A percentile compares a stretch with the other conserved stretches of the same genome.
These are phyloP conservation scores for Xenentodon cancila DNA, from an alignment of 2,797 vertebrate species.

Conservation along the genomic window DNA sequence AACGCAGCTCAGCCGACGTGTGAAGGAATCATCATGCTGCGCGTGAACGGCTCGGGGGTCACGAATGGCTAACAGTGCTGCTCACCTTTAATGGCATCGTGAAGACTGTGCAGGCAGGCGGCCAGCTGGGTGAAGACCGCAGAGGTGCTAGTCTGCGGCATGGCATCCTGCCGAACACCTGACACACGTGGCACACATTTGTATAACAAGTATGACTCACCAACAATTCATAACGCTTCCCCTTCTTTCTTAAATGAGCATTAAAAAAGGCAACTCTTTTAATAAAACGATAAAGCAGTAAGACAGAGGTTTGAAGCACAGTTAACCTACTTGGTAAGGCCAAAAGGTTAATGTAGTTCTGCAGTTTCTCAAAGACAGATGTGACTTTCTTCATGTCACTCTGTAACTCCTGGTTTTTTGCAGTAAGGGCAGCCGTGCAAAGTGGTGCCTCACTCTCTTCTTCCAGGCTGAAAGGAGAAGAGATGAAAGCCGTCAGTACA, in stretches of 20 bases:
- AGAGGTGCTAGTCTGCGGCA: constrained; percentile 89
- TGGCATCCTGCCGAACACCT: constrained; percentile 90
- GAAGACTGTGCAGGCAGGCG: constrained; percentile 89
- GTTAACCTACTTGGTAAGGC: constrained; percentile 91
- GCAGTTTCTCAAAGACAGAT: constrained; percentile 91
- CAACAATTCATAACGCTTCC: constrained; percentile 6
- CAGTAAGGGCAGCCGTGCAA: constrained; percentile 87
- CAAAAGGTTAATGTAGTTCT: constrained; percentile 89
- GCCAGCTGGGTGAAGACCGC: constrained; percentile 92
- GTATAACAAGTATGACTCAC: constrained; percentile 10
- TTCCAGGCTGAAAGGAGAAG: constrained; percentile 85
- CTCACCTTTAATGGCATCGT: constrained; percentile 91
- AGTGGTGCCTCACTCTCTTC: constrained; percentile 93
- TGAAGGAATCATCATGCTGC: background rate
- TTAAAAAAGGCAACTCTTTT: background rate
- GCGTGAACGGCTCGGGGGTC: background rate
- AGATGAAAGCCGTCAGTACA: constrained; percentile 23
- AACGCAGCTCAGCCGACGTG: background rate
- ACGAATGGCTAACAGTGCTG: constrained; percentile 4
- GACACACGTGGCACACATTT: constrained; percentile 39
- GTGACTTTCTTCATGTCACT: constrained; percentile 89
- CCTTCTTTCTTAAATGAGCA: background rate
- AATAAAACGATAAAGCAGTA: background rate
- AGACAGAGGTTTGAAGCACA: background rate
- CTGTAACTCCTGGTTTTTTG: constrained; percentile 90